A percentile compares a stretch with the other conserved stretches of the same genome.
These are phyloP conservation scores for Onthophagus taurus DNA, from an alignment of 1,140 invertebrate genomes.

Conservation along the genomic window DNA sequence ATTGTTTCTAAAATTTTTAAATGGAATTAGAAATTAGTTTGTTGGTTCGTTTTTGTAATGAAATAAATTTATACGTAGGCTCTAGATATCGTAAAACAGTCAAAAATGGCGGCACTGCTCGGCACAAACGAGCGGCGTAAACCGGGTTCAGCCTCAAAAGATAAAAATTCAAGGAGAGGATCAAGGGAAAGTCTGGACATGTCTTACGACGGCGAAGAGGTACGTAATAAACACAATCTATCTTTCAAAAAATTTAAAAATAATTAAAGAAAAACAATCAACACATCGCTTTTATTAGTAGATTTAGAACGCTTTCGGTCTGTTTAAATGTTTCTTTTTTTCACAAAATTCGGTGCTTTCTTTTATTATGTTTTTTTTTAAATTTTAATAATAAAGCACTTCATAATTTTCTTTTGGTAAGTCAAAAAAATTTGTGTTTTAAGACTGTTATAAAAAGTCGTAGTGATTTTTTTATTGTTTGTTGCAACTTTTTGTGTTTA, in stretches of 20 bases:
- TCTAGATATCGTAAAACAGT: slow-evolving; percentile 82
- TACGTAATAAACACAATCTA: slow-evolving; percentile 40
- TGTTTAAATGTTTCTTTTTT: too few relatives aligned
- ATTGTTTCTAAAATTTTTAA: too few relatives aligned
- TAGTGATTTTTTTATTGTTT: too few relatives aligned
- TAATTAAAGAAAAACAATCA: background rate
- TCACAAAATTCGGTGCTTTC: too few relatives aligned
- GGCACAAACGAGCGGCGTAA: slow-evolving; percentile 40
- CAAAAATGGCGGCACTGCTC: slow-evolving; percentile 66
- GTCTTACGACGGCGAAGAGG: slow-evolving; percentile 52
- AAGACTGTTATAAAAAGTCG: too few relatives aligned
- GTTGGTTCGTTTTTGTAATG: background rate
- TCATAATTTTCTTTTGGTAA: too few relatives aligned
- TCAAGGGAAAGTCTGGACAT: slow-evolving; percentile 55
- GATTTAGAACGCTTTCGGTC: too few relatives aligned
- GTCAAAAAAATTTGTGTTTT: too few relatives aligned
- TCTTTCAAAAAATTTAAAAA: too few relatives aligned
- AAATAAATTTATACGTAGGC: slow-evolving; percentile 44
- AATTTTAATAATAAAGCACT: too few relatives aligned
- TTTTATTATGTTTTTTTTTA: too few relatives aligned
- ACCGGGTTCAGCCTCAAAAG: slow-evolving; percentile 31
- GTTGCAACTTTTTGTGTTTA: too few relatives aligned
- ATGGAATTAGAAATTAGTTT: background rate
- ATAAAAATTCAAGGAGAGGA: slow-evolving; percentile 41
- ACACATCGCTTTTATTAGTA: background rate